phyloP scores from a whole-genome alignment of 2,888 invertebrate species.

The Coenonympha glycerion region DNA sequence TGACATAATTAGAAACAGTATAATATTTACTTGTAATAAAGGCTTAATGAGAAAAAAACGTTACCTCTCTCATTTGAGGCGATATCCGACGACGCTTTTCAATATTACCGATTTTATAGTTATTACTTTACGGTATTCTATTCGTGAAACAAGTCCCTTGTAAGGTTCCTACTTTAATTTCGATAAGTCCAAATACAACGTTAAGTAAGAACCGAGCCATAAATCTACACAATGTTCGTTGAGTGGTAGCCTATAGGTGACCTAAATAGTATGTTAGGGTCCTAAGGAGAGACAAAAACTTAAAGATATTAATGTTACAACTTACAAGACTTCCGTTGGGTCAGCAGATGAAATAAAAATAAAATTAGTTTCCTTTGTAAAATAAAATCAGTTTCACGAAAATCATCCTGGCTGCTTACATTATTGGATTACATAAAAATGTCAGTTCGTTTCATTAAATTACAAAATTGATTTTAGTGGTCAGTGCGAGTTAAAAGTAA shows the following conservation, averaged over 20 bases:
- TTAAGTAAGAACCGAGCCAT: not conserved
- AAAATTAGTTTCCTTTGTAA: no score
- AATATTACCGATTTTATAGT: slow-evolving; percentile 23
- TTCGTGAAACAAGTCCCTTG: not conserved
- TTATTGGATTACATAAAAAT: slow-evolving; percentile 1
- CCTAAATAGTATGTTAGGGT: no score
- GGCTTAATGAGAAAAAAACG: slow-evolving; percentile 24
- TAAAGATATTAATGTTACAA: no score
- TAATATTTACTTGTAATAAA: slow-evolving; percentile 32
- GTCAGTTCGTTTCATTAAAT: not conserved
- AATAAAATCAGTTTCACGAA: no score
- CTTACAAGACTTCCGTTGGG: no score
- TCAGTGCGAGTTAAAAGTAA: not conserved
- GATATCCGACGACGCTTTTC: slow-evolving; percentile 21
- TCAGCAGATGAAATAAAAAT: no score
- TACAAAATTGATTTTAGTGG: slow-evolving; percentile 5
- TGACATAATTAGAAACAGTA: slow-evolving; percentile 31
- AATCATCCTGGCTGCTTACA: no score
- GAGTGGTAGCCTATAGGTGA: no score
- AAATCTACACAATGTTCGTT: no score
- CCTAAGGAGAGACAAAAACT: no score
- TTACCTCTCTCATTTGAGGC: slow-evolving; percentile 12
- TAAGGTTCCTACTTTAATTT: slow-evolving; percentile 1
- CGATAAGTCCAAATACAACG: not conserved
- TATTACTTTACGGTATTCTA: slow-evolving; percentile 12